These are phyloP conservation scores for Alethe castanea DNA, from an alignment of 2,113 vertebrate genomes.

Conservation along the genomic window DNA sequence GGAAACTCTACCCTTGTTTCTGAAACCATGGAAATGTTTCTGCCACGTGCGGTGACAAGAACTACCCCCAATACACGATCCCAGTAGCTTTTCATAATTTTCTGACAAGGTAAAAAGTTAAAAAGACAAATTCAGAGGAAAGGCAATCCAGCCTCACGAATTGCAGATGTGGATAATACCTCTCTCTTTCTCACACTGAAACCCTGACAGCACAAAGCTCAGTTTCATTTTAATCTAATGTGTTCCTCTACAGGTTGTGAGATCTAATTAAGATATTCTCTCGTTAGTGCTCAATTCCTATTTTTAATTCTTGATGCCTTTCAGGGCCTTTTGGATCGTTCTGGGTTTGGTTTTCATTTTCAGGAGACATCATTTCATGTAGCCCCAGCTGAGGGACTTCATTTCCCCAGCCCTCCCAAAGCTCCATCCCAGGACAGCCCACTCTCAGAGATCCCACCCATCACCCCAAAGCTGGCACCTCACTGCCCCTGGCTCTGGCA, in stretches of 20 bases:
- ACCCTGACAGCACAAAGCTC: constrained; percentile 2
- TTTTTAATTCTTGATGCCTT: neutral
- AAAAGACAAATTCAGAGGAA: constrained; percentile 23
- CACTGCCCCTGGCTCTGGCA: rapidly evolving
- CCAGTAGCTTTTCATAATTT: neutral
- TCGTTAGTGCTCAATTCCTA: neutral
- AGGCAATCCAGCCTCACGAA: constrained; percentile 10
- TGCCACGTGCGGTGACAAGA: neutral
- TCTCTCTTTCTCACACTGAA: neutral
- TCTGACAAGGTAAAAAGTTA: constrained; percentile 27
- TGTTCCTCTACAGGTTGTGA: constrained; percentile 9
- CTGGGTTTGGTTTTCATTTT: neutral
- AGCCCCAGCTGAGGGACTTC: rapidly evolving
- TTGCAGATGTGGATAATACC: neutral
- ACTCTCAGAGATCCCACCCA: rapidly evolving
- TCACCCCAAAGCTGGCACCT: rapidly evolving
- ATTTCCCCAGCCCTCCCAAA: rapidly evolving
- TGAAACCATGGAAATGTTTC: constrained; percentile 1
- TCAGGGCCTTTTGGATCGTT: neutral
- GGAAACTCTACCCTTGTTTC: neutral
- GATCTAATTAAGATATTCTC: constrained; percentile 54
- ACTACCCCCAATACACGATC: neutral
- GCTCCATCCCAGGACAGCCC: rapidly evolving
- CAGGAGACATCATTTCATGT: neutral
- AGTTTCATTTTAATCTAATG: constrained; percentile 2